Percentiles rank a stretch among this genome's conserved stretches.
Evolutionary conservation across 2,113 vertebrate genomes (phyloP).

Genomic region (Chaetodon trifascialis): DNA sequence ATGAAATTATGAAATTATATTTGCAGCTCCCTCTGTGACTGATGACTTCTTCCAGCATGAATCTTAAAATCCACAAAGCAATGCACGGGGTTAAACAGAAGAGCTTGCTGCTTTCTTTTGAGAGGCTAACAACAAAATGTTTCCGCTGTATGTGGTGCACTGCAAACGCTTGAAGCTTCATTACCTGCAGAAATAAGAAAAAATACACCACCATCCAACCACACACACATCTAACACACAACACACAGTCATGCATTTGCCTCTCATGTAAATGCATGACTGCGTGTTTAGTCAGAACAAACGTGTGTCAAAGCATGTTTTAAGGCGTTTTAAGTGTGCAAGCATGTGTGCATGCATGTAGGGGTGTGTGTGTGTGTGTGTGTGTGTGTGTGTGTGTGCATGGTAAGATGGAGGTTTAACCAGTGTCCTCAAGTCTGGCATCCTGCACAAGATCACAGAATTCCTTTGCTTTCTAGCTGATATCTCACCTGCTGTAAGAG

Average conservation of each 20-base stretch:
- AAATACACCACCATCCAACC: neutral
- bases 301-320: neutral
- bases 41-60: neutral
- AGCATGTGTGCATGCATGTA: neutral
- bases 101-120: neutral
- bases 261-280: neutral
- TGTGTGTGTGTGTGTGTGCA: neutral
- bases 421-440: neutral
- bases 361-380: neutral
- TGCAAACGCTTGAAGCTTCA: neutral
- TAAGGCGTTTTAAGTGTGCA: neutral
- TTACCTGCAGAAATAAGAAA: neutral
- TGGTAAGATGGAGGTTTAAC: neutral
- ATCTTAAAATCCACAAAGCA: neutral
- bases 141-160: neutral
- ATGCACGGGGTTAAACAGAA: neutral
- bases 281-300: neutral
- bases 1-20: conserved; percentile 7
- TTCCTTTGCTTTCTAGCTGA: conserved; percentile 22
- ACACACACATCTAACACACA: neutral
- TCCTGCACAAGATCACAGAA: neutral
- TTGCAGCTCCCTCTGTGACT: neutral
- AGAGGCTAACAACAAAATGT: neutral
- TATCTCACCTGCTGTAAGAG: conserved; percentile 88
- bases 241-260: neutral